Percentiles rank a stretch among this genome's conserved stretches.
These are phyloP conservation scores for Petaurus breviceps DNA, from an alignment of 2,113 vertebrate species.

Conservation along the genomic window DNA sequence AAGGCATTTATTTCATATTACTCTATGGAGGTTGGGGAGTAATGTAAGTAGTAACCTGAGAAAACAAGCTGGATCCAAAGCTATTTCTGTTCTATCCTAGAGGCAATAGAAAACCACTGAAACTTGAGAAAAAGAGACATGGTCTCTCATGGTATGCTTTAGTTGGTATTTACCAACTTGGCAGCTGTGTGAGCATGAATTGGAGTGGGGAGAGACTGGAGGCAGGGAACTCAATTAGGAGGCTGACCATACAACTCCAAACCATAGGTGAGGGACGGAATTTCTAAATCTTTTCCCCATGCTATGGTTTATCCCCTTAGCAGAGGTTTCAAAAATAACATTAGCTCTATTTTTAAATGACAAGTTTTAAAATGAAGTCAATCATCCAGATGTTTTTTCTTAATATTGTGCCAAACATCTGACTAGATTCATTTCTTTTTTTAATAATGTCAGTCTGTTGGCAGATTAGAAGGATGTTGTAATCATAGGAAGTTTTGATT, in stretches of 20 bases:
- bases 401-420: constrained; percentile 6
- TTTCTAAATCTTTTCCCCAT: background rate
- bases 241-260: background rate
- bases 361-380: constrained; percentile 8
- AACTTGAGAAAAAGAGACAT: background rate
- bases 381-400: background rate
- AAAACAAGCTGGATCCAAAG: background rate
- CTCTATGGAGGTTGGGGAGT: background rate
- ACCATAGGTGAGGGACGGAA: background rate
- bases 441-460: background rate
- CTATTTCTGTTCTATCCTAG: background rate
- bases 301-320: background rate
- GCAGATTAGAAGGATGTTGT: constrained; percentile 5
- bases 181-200: background rate
- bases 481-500: background rate
- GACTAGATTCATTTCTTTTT: constrained; percentile 7
- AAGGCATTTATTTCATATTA: background rate
- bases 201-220: background rate
- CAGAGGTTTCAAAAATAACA: constrained; percentile 17
- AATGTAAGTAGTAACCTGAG: background rate
- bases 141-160: too few relatives aligned
- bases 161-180: too few relatives aligned
- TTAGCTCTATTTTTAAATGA: background rate
- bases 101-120: background rate
- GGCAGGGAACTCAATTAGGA: background rate